A percentile compares a stretch with the other conserved stretches of the same genome.
Conservation (phyloP, 2,888 invertebrate species). For the Hedya salicella region DNA sequence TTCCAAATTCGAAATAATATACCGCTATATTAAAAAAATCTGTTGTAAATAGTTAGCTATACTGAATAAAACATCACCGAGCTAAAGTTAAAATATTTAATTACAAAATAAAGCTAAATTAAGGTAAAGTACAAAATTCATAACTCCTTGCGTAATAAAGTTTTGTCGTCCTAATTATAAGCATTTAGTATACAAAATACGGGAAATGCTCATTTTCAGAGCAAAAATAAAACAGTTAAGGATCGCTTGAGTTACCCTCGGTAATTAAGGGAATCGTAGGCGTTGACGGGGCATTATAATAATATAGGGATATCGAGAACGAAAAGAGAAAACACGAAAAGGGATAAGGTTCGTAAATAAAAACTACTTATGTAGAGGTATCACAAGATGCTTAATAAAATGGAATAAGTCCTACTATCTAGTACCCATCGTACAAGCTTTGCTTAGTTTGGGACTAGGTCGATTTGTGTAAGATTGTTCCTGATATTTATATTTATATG, state of each 20-base stretch:
- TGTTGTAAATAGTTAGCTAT: background rate
- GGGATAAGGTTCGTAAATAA: background rate
- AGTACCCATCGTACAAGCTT: no score
- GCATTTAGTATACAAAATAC: slow-evolving; percentile 14
- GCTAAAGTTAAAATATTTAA: background rate
- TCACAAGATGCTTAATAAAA: no score
- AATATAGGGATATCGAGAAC: slow-evolving; percentile 1
- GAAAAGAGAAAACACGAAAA: background rate
- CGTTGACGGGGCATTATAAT: slow-evolving; percentile 20
- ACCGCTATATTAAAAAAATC: background rate
- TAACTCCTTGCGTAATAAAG: slow-evolving; percentile 10
- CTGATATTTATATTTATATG: no score
- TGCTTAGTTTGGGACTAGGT: no score
- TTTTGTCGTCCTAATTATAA: slow-evolving; percentile 29
- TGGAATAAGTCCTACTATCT: no score
- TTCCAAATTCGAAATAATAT: no score
- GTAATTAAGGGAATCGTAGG: slow-evolving; percentile 7
- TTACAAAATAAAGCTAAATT: slow-evolving; percentile 1
- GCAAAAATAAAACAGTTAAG: slow-evolving; percentile 16
- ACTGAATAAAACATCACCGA: background rate
- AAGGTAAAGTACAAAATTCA: background rate
- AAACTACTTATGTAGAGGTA: no score
- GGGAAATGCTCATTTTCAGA: slow-evolving; percentile 7
- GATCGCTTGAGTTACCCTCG: slow-evolving; percentile 10
- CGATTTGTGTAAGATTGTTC: no score